Percentiles rank a stretch among this genome's conserved stretches.
Evolutionary conservation across 1,140 invertebrate genomes (phyloP).

Genomic region (Metaphire vulgaris): DNA sequence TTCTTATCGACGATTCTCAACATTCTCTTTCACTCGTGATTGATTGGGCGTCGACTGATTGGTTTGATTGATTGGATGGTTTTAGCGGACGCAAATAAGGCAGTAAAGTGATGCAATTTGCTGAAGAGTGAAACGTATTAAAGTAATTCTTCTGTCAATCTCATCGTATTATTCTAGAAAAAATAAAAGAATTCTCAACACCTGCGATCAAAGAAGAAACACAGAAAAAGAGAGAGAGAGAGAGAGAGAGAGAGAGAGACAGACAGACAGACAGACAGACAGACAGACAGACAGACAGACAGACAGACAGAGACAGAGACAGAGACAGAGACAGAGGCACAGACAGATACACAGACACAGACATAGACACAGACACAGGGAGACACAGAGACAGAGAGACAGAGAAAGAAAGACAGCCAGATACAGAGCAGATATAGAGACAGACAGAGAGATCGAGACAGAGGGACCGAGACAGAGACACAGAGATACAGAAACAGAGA

Average conservation of each 20-base stretch:
- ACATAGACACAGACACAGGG: neutral
- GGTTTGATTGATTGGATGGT: too few relatives aligned
- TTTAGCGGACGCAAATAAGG: too few relatives aligned
- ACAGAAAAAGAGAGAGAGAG: neutral
- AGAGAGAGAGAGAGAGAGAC: neutral
- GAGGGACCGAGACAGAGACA: slow-evolving; percentile 10
- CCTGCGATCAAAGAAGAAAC: too few relatives aligned
- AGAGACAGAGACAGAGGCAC: neutral
- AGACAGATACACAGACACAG: neutral
- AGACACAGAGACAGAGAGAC: neutral
- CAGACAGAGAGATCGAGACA: neutral
- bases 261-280: neutral
- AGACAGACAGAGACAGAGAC: neutral
- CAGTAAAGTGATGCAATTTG: too few relatives aligned
- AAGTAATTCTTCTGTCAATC: too few relatives aligned
- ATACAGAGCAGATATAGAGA: neutral
- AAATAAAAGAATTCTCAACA: too few relatives aligned
- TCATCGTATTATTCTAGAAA: too few relatives aligned
- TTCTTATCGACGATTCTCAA: too few relatives aligned
- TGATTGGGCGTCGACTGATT: too few relatives aligned
- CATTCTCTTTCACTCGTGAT: too few relatives aligned
- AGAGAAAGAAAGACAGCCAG: neutral
- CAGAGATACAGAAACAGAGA: slow-evolving; percentile 1
- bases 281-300: neutral
- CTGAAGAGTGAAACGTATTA: too few relatives aligned